Conservation (phyloP, 2,888 invertebrate species). For the Tupiocoris notatus region DNA sequence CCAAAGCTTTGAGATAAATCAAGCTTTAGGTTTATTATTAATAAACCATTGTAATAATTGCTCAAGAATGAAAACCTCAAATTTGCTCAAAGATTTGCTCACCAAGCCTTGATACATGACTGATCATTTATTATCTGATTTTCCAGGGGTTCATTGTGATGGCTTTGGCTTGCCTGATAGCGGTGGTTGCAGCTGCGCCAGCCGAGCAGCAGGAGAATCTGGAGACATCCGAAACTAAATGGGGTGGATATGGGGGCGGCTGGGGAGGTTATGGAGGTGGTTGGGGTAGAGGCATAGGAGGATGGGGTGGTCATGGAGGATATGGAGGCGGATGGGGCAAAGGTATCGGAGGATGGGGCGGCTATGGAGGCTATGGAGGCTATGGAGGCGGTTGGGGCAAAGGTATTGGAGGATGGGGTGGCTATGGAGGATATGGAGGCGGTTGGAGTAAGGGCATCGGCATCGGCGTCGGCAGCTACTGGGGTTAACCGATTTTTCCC, state of each 20-base stretch:
- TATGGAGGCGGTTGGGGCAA: not conserved
- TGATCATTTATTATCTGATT: not conserved
- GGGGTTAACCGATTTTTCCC: not conserved
- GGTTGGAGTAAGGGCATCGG: not conserved
- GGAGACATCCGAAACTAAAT: constrained; percentile 24
- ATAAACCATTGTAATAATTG: not conserved
- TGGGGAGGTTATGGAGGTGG: constrained; percentile 29
- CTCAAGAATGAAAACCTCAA: not conserved
- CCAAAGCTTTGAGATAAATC: too few species aligned
- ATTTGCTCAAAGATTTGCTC: not conserved
- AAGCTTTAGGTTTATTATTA: too few species aligned
- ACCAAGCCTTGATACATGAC: too few species aligned
- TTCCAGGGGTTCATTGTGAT: not conserved
- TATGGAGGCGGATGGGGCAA: not conserved
- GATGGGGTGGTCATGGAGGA: not conserved
- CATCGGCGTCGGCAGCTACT: not conserved
- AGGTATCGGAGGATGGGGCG: not conserved
- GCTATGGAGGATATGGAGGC: constrained; percentile 4
- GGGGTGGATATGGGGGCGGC: constrained; percentile 26
- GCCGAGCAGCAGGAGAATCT: constrained; percentile 4
- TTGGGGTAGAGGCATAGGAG: constrained; percentile 2
- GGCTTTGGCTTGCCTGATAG: constrained; percentile 13
- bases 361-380: constrained; percentile 17
- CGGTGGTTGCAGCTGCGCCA: constrained; percentile 2
- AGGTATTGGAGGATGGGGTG: constrained; percentile 1